Evolutionary conservation across 2,113 vertebrate species (phyloP).

Genomic region (Xenopus laevis): DNA sequence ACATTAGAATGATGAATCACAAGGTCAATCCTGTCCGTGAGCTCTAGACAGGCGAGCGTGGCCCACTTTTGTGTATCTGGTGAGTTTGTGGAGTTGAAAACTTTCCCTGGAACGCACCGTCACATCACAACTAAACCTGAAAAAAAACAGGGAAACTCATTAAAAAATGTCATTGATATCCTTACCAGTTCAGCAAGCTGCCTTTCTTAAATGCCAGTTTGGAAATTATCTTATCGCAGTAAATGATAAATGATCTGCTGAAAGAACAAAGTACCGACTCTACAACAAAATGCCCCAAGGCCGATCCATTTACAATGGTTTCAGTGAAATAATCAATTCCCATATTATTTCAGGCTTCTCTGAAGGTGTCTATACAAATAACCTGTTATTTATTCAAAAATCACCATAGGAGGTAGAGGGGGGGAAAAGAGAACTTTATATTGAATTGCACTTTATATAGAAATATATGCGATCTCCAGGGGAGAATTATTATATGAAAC

Average conservation of each 20-base stretch:
- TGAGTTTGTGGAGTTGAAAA: background rate
- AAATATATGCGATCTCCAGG: too few relatives aligned
- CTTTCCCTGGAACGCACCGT: conserved; percentile 37
- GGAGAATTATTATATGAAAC: too few relatives aligned
- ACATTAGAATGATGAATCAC: conserved; percentile 48
- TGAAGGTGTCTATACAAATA: background rate
- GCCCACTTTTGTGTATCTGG: background rate
- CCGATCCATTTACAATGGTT: conserved; percentile 24
- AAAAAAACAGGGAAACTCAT: background rate
- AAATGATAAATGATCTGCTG: conserved; percentile 18
- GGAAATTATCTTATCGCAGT: conserved; percentile 8
- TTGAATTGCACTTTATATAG: too few relatives aligned
- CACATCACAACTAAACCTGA: background rate
- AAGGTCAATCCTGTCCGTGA: conserved; percentile 27
- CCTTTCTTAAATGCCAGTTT: background rate
- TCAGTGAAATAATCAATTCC: conserved; percentile 26
- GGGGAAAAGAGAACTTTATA: too few relatives aligned
- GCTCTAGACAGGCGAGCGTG: background rate
- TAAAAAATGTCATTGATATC: background rate
- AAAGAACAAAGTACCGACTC: background rate
- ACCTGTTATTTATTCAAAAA: too few relatives aligned
- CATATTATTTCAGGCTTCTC: background rate
- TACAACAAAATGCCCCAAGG: conserved; percentile 27
- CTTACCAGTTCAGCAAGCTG: background rate
- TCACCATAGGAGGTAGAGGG: too few relatives aligned